These are phyloP conservation scores for Lithophane socia DNA, from an alignment of 2,888 invertebrate genomes.

Conservation along the genomic window DNA sequence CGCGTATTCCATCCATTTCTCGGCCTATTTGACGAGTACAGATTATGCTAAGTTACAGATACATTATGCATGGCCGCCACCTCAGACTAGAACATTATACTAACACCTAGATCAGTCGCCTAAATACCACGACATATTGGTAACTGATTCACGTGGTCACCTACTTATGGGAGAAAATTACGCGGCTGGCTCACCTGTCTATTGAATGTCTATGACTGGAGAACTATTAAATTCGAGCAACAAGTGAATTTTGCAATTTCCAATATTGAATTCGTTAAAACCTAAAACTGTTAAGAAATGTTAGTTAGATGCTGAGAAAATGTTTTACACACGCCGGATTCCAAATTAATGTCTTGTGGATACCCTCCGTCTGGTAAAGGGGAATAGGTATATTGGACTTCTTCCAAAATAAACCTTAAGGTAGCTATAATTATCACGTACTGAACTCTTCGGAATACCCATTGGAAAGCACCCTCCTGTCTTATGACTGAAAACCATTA, in stretches of 20 bases:
- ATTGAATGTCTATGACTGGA: not conserved
- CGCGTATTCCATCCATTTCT: not conserved
- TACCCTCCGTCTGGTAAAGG: not conserved
- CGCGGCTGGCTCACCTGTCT: not conserved
- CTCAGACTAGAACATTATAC: not conserved
- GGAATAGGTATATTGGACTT: not conserved
- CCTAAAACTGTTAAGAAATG: not conserved
- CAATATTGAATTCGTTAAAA: not conserved
- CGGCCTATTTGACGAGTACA: not conserved
- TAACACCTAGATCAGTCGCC: constrained; percentile 44
- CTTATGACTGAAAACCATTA: not conserved
- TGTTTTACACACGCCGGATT: not conserved
- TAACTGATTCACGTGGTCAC: constrained; percentile 37
- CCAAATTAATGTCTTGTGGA: not conserved
- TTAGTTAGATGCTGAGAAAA: not conserved
- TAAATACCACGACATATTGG: constrained; percentile 51
- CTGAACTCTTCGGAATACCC: not conserved
- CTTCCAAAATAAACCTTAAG: not conserved
- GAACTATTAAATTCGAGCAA: not conserved
- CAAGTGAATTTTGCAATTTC: not conserved
- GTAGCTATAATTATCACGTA: not conserved
- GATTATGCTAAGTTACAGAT: constrained; percentile 16
- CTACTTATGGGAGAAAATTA: constrained; percentile 3
- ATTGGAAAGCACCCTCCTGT: not conserved
- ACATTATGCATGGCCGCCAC: constrained; percentile 45